Conservation (phyloP, 2,888 invertebrate species). For the Mycalesis mineus region DNA sequence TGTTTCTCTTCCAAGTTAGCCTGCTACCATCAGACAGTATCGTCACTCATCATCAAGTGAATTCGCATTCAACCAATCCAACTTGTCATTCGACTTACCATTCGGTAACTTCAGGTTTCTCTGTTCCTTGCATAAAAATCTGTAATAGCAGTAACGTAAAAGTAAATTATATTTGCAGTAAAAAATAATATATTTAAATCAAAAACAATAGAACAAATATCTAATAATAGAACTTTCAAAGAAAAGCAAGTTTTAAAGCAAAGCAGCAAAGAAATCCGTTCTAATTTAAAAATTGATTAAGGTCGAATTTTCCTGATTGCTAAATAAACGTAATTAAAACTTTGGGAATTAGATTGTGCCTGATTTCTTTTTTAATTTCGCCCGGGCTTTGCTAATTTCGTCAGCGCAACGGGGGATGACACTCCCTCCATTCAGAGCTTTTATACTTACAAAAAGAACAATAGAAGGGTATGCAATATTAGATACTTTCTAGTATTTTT, state of each 20-base stretch:
- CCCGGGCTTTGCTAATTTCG: conserved; percentile 66
- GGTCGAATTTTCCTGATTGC: conserved; percentile 59
- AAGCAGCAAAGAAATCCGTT: conserved; percentile 30
- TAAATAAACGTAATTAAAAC: conserved; percentile 78
- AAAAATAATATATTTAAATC: neutral
- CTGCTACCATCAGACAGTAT: no score
- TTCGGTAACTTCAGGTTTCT: no score
- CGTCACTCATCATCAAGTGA: no score
- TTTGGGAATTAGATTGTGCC: conserved; percentile 68
- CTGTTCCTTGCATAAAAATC: no score
- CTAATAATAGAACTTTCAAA: neutral
- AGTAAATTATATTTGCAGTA: no score
- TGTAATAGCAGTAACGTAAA: no score
- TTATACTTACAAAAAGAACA: conserved; percentile 28
- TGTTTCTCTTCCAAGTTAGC: no score
- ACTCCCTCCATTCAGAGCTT: conserved; percentile 57
- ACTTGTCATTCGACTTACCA: no score
- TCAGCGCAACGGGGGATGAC: conserved; percentile 69
- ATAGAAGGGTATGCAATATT: conserved; percentile 26
- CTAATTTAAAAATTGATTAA: conserved; percentile 60
- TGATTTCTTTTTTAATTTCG: conserved; percentile 77
- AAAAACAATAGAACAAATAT: neutral
- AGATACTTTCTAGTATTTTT: neutral
- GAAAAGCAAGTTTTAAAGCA: conserved; percentile 14
- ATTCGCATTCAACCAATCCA: no score